phyloP scores from a whole-genome alignment of 2,888 invertebrate genomes.

The Spilosoma lubricipeda region DNA sequence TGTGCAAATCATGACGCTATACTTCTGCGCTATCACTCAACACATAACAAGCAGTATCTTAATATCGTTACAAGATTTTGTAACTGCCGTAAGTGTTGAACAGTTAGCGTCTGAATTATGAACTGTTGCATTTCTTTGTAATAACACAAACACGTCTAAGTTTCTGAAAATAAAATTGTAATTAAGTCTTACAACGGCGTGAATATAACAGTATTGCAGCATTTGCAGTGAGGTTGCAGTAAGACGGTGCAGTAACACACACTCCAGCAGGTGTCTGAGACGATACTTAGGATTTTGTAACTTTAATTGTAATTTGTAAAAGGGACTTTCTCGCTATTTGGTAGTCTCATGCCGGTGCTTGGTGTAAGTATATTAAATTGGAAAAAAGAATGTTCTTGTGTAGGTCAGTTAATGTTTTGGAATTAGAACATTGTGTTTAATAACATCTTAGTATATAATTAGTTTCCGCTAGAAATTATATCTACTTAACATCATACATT shows the following conservation, averaged over 20 bases:
- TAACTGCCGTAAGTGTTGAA: neutral
- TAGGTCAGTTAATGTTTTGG: no score
- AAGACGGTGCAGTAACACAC: neutral
- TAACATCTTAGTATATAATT: neutral
- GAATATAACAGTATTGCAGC: neutral
- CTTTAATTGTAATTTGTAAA: neutral
- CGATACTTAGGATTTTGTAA: neutral
- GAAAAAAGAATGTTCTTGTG: no score
- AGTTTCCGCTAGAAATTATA: neutral
- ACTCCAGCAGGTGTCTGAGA: neutral
- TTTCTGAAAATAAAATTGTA: constrained; percentile 4
- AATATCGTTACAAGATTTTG: neutral
- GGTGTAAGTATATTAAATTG: no score
- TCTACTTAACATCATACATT: neutral
- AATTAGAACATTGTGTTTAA: no score
- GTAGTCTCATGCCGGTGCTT: neutral
- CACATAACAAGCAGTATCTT: neutral
- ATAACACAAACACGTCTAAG: neutral
- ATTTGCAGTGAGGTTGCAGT: neutral
- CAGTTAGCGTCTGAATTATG: neutral
- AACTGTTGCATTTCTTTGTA: neutral
- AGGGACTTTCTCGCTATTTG: neutral
- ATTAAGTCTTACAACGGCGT: neutral
- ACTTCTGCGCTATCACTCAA: neutral
- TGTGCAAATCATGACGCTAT: neutral